Conservation (phyloP, 2,797 vertebrate species). For the Florisuga fusca region DNA sequence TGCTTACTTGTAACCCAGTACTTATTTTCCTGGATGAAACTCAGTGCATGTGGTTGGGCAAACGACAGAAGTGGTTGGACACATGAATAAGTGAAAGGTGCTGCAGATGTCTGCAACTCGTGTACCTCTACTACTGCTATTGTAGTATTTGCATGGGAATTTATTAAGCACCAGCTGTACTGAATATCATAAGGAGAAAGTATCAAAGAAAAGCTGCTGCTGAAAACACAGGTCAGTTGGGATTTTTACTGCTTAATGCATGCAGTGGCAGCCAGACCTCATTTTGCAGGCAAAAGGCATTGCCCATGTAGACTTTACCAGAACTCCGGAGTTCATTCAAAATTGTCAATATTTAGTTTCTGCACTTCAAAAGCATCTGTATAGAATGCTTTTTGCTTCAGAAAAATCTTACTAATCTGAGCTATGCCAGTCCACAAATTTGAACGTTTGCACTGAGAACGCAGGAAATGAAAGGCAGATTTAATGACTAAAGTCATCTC, state of each 20-base stretch:
- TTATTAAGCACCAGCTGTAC: neutral
- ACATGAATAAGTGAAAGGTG: neutral
- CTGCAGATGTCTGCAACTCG: neutral
- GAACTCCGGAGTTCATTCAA: neutral
- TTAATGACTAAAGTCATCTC: neutral
- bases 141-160: neutral
- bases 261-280: neutral
- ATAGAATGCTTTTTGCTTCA: neutral
- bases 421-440: neutral
- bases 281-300: rapidly evolving
- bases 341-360: neutral
- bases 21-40: neutral
- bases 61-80: neutral
- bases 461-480: neutral
- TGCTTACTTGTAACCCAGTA: neutral
- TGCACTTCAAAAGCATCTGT: neutral
- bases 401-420: neutral
- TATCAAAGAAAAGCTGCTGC: neutral
- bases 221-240: neutral
- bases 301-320: neutral
- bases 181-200: neutral
- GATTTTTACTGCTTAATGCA: neutral
- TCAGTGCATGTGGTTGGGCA: rapidly evolving
- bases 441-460: neutral
- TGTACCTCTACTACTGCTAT: neutral